Evolutionary conservation across 2,888 invertebrate species (phyloP).

Genomic region (Automeris io): DNA sequence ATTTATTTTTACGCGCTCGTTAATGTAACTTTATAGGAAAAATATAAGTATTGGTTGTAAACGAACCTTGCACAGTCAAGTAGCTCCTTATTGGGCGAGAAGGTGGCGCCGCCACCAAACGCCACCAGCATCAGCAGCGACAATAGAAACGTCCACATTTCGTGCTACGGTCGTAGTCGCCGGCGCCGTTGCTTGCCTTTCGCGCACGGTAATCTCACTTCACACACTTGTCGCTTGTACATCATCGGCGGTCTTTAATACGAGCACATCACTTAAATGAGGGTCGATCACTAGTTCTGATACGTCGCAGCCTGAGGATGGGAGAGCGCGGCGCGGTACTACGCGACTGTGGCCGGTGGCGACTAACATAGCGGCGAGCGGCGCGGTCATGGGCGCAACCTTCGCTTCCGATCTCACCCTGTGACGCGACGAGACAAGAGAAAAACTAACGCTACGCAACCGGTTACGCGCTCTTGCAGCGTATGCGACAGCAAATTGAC

Average conservation of each 20-base stretch:
- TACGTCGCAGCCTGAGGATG: slow-evolving; percentile 55
- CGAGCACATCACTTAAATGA: slow-evolving; percentile 58
- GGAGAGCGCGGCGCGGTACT: slow-evolving; percentile 64
- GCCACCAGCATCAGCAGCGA: slow-evolving; percentile 53
- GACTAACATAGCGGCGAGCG: slow-evolving; percentile 47
- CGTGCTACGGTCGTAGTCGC: slow-evolving; percentile 50
- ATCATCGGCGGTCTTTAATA: slow-evolving; percentile 47
- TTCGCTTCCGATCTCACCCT: slow-evolving; percentile 67
- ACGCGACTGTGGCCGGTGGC: slow-evolving; percentile 43
- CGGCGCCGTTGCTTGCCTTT: slow-evolving; percentile 45
- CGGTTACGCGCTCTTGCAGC: slow-evolving; percentile 25
- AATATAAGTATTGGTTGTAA: slow-evolving; percentile 7
- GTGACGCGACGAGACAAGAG: slow-evolving; percentile 40
- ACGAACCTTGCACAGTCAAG: slow-evolving; percentile 73
- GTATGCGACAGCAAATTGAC: slow-evolving; percentile 3
- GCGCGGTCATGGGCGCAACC: slow-evolving; percentile 74
- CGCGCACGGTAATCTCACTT: slow-evolving; percentile 49
- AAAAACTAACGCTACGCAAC: slow-evolving; percentile 37
- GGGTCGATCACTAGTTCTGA: slow-evolving; percentile 24
- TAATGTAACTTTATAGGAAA: slow-evolving; percentile 9
- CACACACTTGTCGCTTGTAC: slow-evolving; percentile 55
- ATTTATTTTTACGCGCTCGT: slow-evolving; percentile 12
- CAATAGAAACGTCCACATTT: slow-evolving; percentile 59
- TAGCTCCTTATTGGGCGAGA: slow-evolving; percentile 59
- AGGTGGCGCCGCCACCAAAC: slow-evolving; percentile 52